Conservation (phyloP, 2,797 vertebrate species). For the Morus bassanus region DNA sequence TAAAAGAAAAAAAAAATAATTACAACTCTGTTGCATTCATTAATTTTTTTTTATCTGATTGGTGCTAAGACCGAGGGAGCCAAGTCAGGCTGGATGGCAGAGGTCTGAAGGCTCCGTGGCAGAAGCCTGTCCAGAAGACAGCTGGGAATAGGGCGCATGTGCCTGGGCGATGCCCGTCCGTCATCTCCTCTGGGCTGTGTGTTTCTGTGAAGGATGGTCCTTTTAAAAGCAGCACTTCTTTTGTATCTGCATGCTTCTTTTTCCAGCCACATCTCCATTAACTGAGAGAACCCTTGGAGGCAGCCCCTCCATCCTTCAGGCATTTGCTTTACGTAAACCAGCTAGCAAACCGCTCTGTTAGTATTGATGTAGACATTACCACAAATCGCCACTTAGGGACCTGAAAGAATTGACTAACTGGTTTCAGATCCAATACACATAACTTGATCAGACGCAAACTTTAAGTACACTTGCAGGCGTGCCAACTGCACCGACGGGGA, state of each 20-base stretch:
- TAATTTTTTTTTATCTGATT: no score
- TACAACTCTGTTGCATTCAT: no score
- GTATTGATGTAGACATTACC: slow-evolving; percentile 86
- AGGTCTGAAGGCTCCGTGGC: rapidly evolving
- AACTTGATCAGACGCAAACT: slow-evolving; percentile 84
- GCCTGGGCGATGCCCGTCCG: neutral
- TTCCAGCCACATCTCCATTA: slow-evolving; percentile 36
- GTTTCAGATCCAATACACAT: slow-evolving; percentile 84
- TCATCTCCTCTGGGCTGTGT: neutral
- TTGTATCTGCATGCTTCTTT: neutral
- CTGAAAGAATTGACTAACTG: slow-evolving; percentile 82
- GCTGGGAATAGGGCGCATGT: rapidly evolving
- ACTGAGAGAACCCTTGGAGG: slow-evolving; percentile 43
- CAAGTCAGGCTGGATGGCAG: rapidly evolving
- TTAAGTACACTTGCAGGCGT: slow-evolving; percentile 81
- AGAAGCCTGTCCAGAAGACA: neutral
- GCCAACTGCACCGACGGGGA: slow-evolving; percentile 69
- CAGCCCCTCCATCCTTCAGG: slow-evolving; percentile 65
- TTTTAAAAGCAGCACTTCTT: neutral
- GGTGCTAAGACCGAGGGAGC: neutral
- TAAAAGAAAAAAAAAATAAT: no score
- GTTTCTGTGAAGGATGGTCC: neutral
- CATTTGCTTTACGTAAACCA: slow-evolving; percentile 78
- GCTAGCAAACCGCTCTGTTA: slow-evolving; percentile 74
- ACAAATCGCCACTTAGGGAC: slow-evolving; percentile 87